A percentile compares a stretch with the other conserved stretches of the same genome.
Evolutionary conservation across 1,140 invertebrate genomes (phyloP).

Genomic region (Leptoteleia sp.): DNA sequence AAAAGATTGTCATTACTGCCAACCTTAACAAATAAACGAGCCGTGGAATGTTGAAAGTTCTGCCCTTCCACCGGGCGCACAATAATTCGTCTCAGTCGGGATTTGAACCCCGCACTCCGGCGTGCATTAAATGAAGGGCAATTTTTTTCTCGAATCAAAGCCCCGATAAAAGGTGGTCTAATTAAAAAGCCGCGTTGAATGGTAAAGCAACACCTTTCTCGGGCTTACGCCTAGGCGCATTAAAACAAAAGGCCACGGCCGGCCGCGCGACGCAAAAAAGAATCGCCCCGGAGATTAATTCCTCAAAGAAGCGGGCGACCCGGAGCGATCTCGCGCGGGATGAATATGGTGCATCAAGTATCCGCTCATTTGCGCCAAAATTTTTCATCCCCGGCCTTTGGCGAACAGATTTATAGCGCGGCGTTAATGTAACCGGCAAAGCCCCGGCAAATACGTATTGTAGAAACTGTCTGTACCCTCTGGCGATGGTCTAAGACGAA

Average conservation of each 20-base stretch:
- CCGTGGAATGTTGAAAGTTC: too few species aligned
- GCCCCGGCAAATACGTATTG: constrained; percentile 58
- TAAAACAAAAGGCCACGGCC: constrained; percentile 26
- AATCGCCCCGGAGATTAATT: constrained; percentile 49
- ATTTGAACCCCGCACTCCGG: too few species aligned
- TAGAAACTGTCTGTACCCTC: constrained; percentile 62
- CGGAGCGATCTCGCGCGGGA: constrained; percentile 36
- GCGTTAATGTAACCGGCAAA: constrained; percentile 58
- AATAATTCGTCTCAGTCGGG: too few species aligned
- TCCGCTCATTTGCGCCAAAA: constrained; percentile 64
- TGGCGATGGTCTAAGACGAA: constrained; percentile 61
- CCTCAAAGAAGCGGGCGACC: constrained; percentile 33
- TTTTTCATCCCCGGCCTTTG: constrained; percentile 60
- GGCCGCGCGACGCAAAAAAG: constrained; percentile 26
- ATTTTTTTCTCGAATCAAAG: too few species aligned
- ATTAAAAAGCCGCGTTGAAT: too few species aligned
- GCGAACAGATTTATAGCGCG: constrained; percentile 63
- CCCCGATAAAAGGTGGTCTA: too few species aligned
- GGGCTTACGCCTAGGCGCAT: too few species aligned
- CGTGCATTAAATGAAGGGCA: too few species aligned
- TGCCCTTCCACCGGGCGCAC: too few species aligned
- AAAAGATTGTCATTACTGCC: too few species aligned
- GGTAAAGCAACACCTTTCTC: too few species aligned
- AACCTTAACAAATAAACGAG: too few species aligned
- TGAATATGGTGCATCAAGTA: constrained; percentile 39